phyloP scores from a whole-genome alignment of 2,888 invertebrate genomes.

The Nemotelus nigrinus region DNA sequence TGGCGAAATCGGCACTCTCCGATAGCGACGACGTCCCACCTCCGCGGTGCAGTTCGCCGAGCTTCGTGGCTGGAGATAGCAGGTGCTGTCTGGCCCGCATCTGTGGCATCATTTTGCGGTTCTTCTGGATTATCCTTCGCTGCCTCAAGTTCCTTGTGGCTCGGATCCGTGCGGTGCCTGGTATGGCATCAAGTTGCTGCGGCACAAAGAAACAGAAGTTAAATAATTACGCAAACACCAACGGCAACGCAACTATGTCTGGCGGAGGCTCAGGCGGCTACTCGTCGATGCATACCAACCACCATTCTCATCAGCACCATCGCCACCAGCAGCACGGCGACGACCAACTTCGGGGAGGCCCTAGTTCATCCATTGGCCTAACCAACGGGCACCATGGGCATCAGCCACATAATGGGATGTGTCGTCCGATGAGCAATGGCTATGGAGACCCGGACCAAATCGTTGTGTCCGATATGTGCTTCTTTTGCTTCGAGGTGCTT shows the following conservation, averaged over 20 bases:
- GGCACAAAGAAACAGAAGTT: conserved; percentile 92
- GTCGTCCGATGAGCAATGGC: conserved; percentile 46
- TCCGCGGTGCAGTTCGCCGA: background rate
- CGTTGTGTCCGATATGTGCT: conserved; percentile 95
- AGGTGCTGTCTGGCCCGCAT: conserved; percentile 14
- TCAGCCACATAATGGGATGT: conserved; percentile 34
- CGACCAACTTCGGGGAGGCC: conserved; percentile 26
- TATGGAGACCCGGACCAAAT: conserved; percentile 65
- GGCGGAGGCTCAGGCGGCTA: conserved; percentile 55
- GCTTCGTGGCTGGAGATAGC: background rate
- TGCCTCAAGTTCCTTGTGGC: conserved; percentile 18
- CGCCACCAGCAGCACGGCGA: conserved; percentile 48
- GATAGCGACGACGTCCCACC: background rate
- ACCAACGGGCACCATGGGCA: conserved; percentile 63
- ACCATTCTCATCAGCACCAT: conserved; percentile 49
- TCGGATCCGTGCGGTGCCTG: conserved; percentile 13
- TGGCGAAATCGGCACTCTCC: background rate
- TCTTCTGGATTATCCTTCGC: conserved; percentile 14
- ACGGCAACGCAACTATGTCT: conserved; percentile 52
- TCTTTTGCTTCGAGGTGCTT: conserved; percentile 98
- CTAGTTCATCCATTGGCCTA: conserved; percentile 53
- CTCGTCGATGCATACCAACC: conserved; percentile 52
- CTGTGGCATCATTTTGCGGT: background rate
- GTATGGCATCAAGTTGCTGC: conserved; percentile 90
- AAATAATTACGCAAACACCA: conserved; percentile 67